A percentile compares a stretch with the other conserved stretches of the same genome.
phyloP scores from a whole-genome alignment of 1,140 invertebrate species.

The Hyles vespertilio region DNA sequence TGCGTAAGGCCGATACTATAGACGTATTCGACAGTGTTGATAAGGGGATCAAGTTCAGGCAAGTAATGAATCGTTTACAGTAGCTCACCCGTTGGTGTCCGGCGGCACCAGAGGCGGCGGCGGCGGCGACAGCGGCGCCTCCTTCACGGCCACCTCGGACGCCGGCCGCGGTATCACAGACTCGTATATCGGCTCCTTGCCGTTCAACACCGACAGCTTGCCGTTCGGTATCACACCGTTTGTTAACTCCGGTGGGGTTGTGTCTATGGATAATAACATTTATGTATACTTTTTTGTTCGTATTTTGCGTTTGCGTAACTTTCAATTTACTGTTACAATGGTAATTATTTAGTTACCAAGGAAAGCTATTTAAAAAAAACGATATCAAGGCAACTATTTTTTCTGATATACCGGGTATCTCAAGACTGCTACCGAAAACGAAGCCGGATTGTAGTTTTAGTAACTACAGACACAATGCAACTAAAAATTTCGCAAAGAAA shows the following conservation, averaged over 20 bases:
- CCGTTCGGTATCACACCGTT: constrained; percentile 65
- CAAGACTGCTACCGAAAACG: too few relatives aligned
- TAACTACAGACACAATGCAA: too few relatives aligned
- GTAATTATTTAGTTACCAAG: too few relatives aligned
- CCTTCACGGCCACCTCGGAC: constrained; percentile 19
- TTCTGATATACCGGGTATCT: too few relatives aligned
- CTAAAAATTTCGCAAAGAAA: too few relatives aligned
- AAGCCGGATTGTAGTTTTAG: too few relatives aligned
- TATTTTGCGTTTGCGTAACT: too few relatives aligned
- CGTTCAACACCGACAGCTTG: constrained; percentile 49
- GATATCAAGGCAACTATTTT: too few relatives aligned
- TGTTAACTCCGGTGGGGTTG: constrained; percentile 49
- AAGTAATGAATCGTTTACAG: not conserved
- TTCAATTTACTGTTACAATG: too few relatives aligned
- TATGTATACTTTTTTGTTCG: not conserved
- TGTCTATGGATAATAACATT: constrained; percentile 31
- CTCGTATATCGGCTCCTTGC: constrained; percentile 89
- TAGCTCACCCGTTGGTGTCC: constrained; percentile 46
- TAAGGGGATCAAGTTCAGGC: not conserved
- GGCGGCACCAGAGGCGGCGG: constrained; percentile 38
- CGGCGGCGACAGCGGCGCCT: constrained; percentile 24
- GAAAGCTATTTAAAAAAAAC: too few relatives aligned
- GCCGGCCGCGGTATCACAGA: constrained; percentile 84
- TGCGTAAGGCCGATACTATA: too few relatives aligned
- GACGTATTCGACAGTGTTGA: too few relatives aligned